Base-by-base conservation (phyloP, 2,113 vertebrate genomes). In the Neodontobutis hainanensis region DNA sequence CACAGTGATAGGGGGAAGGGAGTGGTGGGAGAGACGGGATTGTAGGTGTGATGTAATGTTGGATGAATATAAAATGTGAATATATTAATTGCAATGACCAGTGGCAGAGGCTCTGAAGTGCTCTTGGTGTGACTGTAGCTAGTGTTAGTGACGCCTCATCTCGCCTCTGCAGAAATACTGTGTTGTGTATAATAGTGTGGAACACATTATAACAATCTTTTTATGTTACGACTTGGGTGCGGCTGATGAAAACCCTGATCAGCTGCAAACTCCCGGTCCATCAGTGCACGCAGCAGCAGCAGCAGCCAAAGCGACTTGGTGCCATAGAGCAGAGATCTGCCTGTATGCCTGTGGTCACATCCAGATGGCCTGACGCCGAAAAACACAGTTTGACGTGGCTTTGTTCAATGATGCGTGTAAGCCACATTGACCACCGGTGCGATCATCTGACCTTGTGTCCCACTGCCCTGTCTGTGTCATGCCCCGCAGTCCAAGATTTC, bases 341-440 rank as follows among this genome's bases (percentile, higher is more conserved):
- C 32, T 61, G 34, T 61, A 44, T 49, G 62, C 42, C 38, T 51
- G 40, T 10, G 70, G 76, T 77, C 78, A 45, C 58, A 83, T 84
- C 81, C 86, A 88, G 87, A 90, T 90, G 89, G 86, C 83, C 45
- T n/a, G 43, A 61, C 19, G 80, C 83, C 77, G 65, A 77, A 65
- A 55, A 55, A 68, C 84, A 12, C 86, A 65, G 87, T 88, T 66
- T 80, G 86, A 84, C 61, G 81, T 84, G 61, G 80, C 77, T 87
- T 77, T 78, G 78, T 58, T 80, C 80, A 75, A 75, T 69, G 83
- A 86, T 84, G 81, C 76, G 68, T 88, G 79, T 77, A 62, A 87
- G 78, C 88, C 89, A 86, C 64, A 61, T 81, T 87, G 83, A 86
- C 87, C 89, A 85, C 79, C 70, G 77, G 66, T 64, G 75, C 40